Conservation (phyloP, 2,113 vertebrate species). For the Sphyrna mokarran region DNA sequence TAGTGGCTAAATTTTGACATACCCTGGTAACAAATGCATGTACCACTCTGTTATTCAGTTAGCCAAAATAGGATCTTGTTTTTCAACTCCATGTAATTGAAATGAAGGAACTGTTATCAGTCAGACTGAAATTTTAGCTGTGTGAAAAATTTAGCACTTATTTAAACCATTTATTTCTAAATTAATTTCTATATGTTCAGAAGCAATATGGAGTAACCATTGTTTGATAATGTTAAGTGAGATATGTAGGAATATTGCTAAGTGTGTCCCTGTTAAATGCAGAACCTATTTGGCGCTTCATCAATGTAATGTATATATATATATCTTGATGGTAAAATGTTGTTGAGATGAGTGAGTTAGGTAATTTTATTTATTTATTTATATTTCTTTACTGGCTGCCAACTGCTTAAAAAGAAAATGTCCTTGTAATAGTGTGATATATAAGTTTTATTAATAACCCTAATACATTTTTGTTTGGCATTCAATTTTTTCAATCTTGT, state of each 20-base stretch:
- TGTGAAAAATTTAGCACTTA: slow-evolving; percentile 84
- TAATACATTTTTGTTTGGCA: slow-evolving; percentile 10
- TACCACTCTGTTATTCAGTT: slow-evolving; percentile 85
- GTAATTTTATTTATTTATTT: slow-evolving; percentile 76
- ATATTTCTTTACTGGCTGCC: slow-evolving; percentile 76
- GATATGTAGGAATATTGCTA: slow-evolving; percentile 73
- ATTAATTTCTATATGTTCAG: slow-evolving; percentile 93
- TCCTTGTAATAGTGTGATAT: slow-evolving; percentile 60
- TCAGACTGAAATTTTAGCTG: slow-evolving; percentile 90
- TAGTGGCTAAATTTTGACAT: slow-evolving; percentile 58
- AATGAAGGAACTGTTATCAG: slow-evolving; percentile 81
- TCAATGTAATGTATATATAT: slow-evolving; percentile 85
- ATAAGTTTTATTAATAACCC: slow-evolving; percentile 44
- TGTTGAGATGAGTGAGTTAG: slow-evolving; percentile 73
- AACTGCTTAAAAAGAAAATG: slow-evolving; percentile 78
- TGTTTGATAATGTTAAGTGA: slow-evolving; percentile 88
- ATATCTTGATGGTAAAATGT: slow-evolving; percentile 83
- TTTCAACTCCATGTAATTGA: slow-evolving; percentile 81
- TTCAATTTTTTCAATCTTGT: neutral
- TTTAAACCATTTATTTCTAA: slow-evolving; percentile 76
- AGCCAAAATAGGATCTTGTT: slow-evolving; percentile 91
- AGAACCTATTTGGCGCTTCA: slow-evolving; percentile 86
- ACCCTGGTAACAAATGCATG: slow-evolving; percentile 92
- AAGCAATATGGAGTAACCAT: slow-evolving; percentile 98
- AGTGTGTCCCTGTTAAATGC: slow-evolving; percentile 85